phyloP scores from a whole-genome alignment of 2,888 invertebrate species.

The Plebejus melissa region DNA sequence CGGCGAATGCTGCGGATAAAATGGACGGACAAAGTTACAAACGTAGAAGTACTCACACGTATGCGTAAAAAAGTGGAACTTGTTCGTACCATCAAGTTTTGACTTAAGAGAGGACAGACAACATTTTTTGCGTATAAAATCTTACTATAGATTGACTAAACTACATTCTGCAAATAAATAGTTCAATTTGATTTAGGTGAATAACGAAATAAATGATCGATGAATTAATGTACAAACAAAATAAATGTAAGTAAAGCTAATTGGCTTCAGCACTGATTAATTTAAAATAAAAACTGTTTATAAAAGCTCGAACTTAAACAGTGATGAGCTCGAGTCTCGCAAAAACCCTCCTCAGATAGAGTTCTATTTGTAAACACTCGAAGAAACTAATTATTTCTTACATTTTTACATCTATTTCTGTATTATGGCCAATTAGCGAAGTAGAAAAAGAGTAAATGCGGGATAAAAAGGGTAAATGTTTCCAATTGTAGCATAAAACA shows the following conservation, averaged over 20 bases:
- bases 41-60: too few species aligned
- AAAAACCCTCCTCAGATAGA: slow-evolving; percentile 1
- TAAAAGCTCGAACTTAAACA: not conserved
- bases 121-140: too few species aligned
- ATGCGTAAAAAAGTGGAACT: too few species aligned
- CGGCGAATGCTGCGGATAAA: too few species aligned
- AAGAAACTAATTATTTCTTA: not conserved
- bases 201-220: not conserved
- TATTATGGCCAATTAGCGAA: not conserved
- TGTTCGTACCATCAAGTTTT: too few species aligned
- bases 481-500: not conserved
- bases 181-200: too few species aligned
- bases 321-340: not conserved
- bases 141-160: too few species aligned
- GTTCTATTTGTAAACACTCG: not conserved
- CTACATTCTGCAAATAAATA: too few species aligned
- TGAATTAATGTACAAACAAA: not conserved
- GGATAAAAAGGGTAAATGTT: not conserved
- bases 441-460: not conserved
- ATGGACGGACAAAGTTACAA: too few species aligned
- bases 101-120: too few species aligned
- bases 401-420: slow-evolving; percentile 2
- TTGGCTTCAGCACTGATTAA: not conserved
- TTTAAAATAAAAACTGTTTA: slow-evolving; percentile 1
- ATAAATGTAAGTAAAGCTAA: not conserved